Base-by-base conservation (phyloP, 2,888 invertebrate species). In the Phrixothrix hirtus region DNA sequence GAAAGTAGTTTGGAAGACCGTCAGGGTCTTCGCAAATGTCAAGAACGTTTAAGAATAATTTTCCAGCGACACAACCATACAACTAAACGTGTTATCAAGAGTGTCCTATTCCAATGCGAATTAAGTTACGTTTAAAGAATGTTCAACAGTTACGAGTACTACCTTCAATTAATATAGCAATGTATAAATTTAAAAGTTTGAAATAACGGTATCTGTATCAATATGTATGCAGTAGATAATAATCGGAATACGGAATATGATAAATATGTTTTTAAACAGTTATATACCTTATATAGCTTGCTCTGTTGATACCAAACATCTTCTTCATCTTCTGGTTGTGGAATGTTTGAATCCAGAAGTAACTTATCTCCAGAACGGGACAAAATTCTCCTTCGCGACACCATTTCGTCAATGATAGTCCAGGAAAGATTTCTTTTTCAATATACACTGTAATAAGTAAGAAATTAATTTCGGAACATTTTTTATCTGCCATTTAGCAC, bases 301-400 rank as follows among this genome's bases (percentile, higher is more conserved):
- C 95, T 94, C 77, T 91, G 89, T 74, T 92, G 92, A 75, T 91
- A 92, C 94, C 94, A 95, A 55, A 94, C 87, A 75, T 95, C 94
- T 67, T 90, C 90, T 63, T 93, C 93, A 67, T 89, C 89, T 62
- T 85, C 81, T 63, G 84, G 85, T 67, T 86, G 85, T 67, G 87
- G 85, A 71, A 88, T 88, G 62, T 87, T 86, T 71, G 89, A 85
- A 70, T 92, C 89, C 77, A 86, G 81, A 75, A 86, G 87, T 67
- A 94, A 86, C 79, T 94, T 92, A 78, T 94, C 94, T 75, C 93
- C 84, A 66, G 94, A 94, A 72, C 94, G 87, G 75, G 94, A 94
- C 73, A 95, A 81, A 75, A 95, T 95, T 76, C 89, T 88, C 73
- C 93, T 83, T 69, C 95, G 83, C 70, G 94, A 94, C 76, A 95